A percentile compares a stretch with the other conserved stretches of the same genome.
These are phyloP conservation scores for Enteromius afrohamiltoni DNA, from an alignment of 2,797 vertebrate genomes.

Conservation along the genomic window DNA sequence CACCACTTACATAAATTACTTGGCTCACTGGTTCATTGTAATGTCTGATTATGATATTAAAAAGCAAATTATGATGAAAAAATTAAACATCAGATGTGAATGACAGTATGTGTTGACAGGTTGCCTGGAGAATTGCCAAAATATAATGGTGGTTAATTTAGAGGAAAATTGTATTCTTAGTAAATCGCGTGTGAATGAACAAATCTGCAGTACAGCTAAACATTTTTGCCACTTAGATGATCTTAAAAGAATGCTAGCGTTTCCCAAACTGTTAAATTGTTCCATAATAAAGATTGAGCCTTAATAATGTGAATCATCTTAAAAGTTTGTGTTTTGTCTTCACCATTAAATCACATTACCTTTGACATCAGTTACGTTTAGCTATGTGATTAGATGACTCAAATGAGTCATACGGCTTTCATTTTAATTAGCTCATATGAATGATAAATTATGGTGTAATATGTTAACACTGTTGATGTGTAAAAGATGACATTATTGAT, in stretches of 20 bases:
- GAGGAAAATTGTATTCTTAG: slow-evolving; percentile 28
- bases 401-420: background rate
- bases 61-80: slow-evolving; percentile 28
- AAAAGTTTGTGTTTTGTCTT: slow-evolving; percentile 3
- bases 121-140: slow-evolving; percentile 13
- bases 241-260: slow-evolving; percentile 5
- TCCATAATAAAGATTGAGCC: background rate
- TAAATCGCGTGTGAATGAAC: slow-evolving; percentile 40
- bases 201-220: background rate
- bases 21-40: slow-evolving; percentile 28
- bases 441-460: slow-evolving; percentile 24
- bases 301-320: slow-evolving; percentile 5
- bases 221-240: background rate
- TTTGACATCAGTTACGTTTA: slow-evolving; percentile 9
- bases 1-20: slow-evolving; percentile 6
- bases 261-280: slow-evolving; percentile 18
- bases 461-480: background rate
- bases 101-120: slow-evolving; percentile 25
- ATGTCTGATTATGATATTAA: slow-evolving; percentile 34
- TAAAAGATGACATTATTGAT: slow-evolving; percentile 14
- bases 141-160: slow-evolving; percentile 36
- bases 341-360: background rate
- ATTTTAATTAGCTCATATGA: slow-evolving; percentile 21
- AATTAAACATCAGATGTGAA: background rate
- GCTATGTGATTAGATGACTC: slow-evolving; percentile 15